Evolutionary conservation across 64 coral and sea anemone species (phyloP).

Genomic region (Pocillopora verrucosa): DNA sequence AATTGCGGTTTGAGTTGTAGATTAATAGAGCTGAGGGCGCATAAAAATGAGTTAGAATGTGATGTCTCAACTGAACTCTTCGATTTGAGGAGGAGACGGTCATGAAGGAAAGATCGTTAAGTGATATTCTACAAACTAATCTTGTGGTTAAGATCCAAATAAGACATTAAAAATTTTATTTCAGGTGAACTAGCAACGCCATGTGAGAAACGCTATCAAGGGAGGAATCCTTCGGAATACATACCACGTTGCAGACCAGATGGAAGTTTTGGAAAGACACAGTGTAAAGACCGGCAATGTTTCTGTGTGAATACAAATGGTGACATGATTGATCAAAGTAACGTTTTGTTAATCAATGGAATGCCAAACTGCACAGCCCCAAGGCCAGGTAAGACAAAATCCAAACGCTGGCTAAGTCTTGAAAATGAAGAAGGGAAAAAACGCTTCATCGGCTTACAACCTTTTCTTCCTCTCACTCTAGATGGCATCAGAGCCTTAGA

Average conservation of each 20-base stretch:
- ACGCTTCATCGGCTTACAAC: background rate
- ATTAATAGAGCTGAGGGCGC: too few species aligned
- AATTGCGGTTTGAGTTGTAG: too few species aligned
- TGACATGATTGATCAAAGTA: conserved; percentile 36
- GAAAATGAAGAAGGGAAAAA: background rate
- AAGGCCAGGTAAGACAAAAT: background rate
- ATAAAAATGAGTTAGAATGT: too few species aligned
- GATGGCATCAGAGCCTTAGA: conserved; percentile 40
- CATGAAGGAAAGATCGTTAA: too few species aligned
- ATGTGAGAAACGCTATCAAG: conserved; percentile 53
- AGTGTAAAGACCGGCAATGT: conserved; percentile 69
- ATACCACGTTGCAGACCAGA: conserved; percentile 76
- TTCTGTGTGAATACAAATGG: conserved; percentile 82
- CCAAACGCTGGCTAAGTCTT: background rate
- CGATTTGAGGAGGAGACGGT: too few species aligned
- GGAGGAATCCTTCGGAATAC: conserved; percentile 38
- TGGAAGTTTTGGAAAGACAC: conserved; percentile 55
- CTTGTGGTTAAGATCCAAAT: too few species aligned
- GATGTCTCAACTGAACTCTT: too few species aligned
- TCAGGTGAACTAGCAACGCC: conserved; percentile 6
- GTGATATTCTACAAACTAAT: too few species aligned
- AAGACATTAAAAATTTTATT: background rate
- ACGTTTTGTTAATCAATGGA: conserved; percentile 50
- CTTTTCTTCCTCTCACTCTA: background rate
- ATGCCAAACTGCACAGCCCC: conserved; percentile 44